A percentile compares a stretch with the other conserved stretches of the same genome.
Evolutionary conservation across 2,797 vertebrate species (phyloP).

Genomic region (Phylloscopus collybita): DNA sequence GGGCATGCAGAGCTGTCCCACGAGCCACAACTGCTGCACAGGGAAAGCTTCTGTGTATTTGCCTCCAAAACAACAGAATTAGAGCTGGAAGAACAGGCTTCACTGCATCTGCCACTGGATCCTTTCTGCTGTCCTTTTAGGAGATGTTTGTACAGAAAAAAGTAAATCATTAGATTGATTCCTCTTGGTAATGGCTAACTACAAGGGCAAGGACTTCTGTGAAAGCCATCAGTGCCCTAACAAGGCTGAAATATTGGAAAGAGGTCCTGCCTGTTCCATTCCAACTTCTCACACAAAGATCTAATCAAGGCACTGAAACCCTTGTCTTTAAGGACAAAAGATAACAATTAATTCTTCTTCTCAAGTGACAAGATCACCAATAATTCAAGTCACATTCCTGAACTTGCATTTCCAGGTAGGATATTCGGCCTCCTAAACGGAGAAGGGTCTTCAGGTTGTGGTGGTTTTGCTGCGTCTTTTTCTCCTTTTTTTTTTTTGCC

Average conservation of each 20-base stretch:
- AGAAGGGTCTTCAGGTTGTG: neutral
- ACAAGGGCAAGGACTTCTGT: neutral
- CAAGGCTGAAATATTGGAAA: neutral
- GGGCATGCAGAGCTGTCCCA: neutral
- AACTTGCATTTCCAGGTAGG: neutral
- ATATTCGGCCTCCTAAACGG: neutral
- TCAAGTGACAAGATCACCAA: neutral
- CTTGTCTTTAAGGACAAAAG: neutral
- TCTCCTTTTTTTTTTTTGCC: neutral
- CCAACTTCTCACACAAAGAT: neutral
- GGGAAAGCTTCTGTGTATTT: neutral
- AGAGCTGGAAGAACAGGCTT: neutral
- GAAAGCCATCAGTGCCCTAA: neutral
- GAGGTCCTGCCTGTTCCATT: neutral
- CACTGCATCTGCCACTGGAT: neutral
- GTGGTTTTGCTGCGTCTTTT: neutral
- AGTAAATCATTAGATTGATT: constrained; percentile 49
- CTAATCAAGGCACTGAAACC: neutral
- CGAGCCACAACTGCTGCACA: neutral
- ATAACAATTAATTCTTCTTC: neutral
- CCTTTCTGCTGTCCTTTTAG: neutral
- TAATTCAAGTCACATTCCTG: neutral
- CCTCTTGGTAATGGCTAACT: constrained; percentile 33
- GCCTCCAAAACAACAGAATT: neutral
- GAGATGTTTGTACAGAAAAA: neutral